Conservation (phyloP, 1,140 invertebrate species). For the Ceratitis capitata region DNA sequence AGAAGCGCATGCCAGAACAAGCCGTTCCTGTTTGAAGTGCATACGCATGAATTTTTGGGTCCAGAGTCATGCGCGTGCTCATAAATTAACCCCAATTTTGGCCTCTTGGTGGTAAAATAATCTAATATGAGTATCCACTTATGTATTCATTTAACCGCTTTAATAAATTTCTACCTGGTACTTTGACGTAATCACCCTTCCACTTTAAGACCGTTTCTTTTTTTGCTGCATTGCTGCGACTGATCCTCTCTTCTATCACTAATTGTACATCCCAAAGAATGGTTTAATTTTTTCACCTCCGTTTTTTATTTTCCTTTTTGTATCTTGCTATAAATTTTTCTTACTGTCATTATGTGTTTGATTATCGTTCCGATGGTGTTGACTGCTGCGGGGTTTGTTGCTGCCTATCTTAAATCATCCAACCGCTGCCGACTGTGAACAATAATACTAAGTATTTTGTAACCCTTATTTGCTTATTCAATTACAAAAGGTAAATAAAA, state of each 20-base stretch:
- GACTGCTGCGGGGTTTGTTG: neutral
- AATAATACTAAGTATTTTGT: neutral
- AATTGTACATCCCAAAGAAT: neutral
- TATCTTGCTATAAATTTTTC: neutral
- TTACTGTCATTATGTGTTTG: neutral
- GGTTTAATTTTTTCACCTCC: neutral
- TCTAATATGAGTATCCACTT: neutral
- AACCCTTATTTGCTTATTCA: constrained; percentile 28
- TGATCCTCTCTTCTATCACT: neutral
- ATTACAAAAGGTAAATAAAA: neutral
- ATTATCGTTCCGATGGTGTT: neutral
- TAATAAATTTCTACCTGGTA: neutral
- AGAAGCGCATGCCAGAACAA: neutral
- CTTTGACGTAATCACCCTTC: neutral
- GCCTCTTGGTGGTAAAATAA: neutral
- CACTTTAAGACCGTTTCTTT: neutral
- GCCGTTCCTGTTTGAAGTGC: neutral
- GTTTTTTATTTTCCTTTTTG: constrained; percentile 5
- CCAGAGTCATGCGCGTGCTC: neutral
- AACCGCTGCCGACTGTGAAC: neutral
- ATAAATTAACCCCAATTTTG: neutral
- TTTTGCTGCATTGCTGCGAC: neutral
- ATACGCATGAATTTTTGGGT: neutral
- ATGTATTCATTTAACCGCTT: neutral
- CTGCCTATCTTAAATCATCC: neutral